These are phyloP conservation scores for Drosophila sturtevanti DNA, from an alignment of 1,140 invertebrate genomes.

Conservation along the genomic window DNA sequence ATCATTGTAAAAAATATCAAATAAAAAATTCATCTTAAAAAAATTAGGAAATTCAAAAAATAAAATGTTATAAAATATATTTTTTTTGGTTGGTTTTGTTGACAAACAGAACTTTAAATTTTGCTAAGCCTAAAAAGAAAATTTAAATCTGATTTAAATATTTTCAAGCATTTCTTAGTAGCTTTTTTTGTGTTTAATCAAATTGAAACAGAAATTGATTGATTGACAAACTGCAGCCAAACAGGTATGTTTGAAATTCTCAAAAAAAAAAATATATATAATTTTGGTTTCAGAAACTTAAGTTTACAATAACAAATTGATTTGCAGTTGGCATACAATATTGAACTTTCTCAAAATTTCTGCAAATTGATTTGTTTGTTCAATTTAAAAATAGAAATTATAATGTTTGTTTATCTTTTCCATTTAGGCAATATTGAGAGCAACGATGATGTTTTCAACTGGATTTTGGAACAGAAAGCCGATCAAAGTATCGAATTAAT, in stretches of 20 bases:
- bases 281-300: background rate
- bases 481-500: constrained; percentile 97
- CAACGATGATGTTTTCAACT: constrained; percentile 92
- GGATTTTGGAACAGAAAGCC: constrained; percentile 96
- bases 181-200: background rate
- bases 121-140: background rate
- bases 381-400: no score
- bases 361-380: no score
- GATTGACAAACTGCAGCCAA: constrained; percentile 78
- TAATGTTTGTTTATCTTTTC: background rate
- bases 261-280: constrained; percentile 9
- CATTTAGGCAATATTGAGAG: constrained; percentile 91
- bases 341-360: constrained; percentile 10
- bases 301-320: background rate
- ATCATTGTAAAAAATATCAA: constrained; percentile 62
- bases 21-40: constrained; percentile 52
- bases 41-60: constrained; percentile 36
- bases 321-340: background rate
- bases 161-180: constrained; percentile 37
- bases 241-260: constrained; percentile 66
- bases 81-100: constrained; percentile 46
- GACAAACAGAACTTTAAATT: background rate
- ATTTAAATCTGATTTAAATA: constrained; percentile 24
- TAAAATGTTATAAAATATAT: background rate
- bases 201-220: constrained; percentile 40